These are phyloP conservation scores for Arge pagana DNA, from an alignment of 2,888 invertebrate species.

Conservation along the genomic window DNA sequence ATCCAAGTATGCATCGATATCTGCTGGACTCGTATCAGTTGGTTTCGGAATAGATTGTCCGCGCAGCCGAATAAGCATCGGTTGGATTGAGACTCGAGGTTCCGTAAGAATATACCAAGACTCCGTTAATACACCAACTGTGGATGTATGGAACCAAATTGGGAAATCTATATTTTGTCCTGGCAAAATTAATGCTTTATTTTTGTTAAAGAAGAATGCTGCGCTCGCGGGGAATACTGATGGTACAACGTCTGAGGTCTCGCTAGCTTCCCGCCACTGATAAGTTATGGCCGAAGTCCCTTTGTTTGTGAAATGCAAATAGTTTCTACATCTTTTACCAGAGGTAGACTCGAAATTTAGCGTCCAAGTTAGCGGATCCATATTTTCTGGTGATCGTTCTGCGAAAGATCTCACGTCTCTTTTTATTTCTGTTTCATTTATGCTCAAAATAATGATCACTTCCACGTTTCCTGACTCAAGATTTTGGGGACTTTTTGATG, in stretches of 20 bases:
- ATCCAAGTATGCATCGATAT: slow-evolving; percentile 35
- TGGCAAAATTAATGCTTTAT: slow-evolving; percentile 61
- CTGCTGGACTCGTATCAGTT: neutral
- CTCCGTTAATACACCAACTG: slow-evolving; percentile 58
- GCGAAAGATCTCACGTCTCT: slow-evolving; percentile 11
- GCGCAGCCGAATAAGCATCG: slow-evolving; percentile 37
- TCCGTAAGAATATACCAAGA: slow-evolving; percentile 60
- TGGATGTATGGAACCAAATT: slow-evolving; percentile 60
- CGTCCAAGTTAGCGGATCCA: slow-evolving; percentile 30
- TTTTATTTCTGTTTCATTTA: slow-evolving; percentile 40
- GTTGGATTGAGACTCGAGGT: slow-evolving; percentile 48
- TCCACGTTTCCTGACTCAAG: slow-evolving; percentile 13
- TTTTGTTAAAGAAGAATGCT: slow-evolving; percentile 65
- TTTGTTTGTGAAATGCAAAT: slow-evolving; percentile 59
- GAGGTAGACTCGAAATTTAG: slow-evolving; percentile 31
- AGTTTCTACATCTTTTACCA: slow-evolving; percentile 21
- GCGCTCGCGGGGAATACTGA: slow-evolving; percentile 44
- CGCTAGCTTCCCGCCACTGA: slow-evolving; percentile 55
- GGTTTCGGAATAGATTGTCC: slow-evolving; percentile 24
- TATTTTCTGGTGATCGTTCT: neutral
- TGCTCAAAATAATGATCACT: slow-evolving; percentile 31
- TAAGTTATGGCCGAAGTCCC: slow-evolving; percentile 61
- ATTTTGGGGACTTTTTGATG: no score
- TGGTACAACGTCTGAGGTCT: neutral
- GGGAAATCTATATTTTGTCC: slow-evolving; percentile 58